Percentiles rank a stretch among this genome's conserved stretches.
phyloP scores from a whole-genome alignment of 64 coral and sea anemone genomes.

The Porites lutea region DNA sequence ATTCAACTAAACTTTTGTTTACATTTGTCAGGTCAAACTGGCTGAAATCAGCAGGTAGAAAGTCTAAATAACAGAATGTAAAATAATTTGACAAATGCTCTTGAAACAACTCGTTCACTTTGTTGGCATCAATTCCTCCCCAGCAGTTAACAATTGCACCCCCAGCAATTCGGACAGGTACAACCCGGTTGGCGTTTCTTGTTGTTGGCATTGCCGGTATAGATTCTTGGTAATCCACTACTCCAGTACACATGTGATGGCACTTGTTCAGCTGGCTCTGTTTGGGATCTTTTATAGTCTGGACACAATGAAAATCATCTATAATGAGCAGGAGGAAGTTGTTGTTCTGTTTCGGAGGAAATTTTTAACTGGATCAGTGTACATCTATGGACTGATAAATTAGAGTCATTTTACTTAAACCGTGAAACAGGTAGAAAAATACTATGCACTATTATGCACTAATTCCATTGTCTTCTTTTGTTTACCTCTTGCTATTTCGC shows the following conservation, averaged over 20 bases:
- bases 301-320: too few species aligned
- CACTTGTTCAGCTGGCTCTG: too few species aligned
- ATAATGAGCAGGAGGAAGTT: too few species aligned
- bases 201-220: neutral
- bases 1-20: neutral
- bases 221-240: too few species aligned
- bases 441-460: constrained; percentile 36
- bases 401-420: neutral
- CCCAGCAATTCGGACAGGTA: neutral
- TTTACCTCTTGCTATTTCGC: too few species aligned
- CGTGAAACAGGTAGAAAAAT: constrained; percentile 2
- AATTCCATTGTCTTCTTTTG: constrained; percentile 20
- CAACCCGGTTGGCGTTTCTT: neutral
- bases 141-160: neutral
- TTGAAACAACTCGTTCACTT: neutral
- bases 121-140: constrained; percentile 44
- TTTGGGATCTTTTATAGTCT: too few species aligned
- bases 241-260: too few species aligned
- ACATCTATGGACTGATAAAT: too few species aligned
- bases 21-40: constrained; percentile 11
- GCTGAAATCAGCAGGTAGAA: neutral
- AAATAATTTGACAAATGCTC: neutral
- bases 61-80: neutral
- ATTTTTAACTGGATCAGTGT: too few species aligned
- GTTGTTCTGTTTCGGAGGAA: too few species aligned